Base-by-base conservation (phyloP, 1,140 invertebrate species). In the Cyclina sinensis region DNA sequence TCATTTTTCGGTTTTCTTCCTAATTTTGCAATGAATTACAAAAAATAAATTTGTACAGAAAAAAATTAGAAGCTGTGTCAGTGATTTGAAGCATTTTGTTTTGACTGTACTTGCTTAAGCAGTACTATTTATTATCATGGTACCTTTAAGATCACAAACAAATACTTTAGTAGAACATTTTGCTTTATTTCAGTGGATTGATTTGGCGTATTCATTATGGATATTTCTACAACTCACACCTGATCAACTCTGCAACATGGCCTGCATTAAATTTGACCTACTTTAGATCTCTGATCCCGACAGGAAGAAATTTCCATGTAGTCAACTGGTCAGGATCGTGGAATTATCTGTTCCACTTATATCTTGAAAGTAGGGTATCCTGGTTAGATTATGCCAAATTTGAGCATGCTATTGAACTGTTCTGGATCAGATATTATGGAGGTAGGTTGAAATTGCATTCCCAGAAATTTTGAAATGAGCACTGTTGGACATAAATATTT, bases 301-400 rank as follows among this genome's bases (percentile, higher is more conserved):
- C 57, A 74, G 46, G 46, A 32, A 73, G 37, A 12, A 12, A 46
- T 30, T 78, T 51, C 46, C 24, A n/a, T 0, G n/a, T 51, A 16
- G 30, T 74, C 3, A 43, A 54, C 62, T 74, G 65, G 82, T 54
- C 62, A 11, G 27, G 5, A 9, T 32, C 30, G 18, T 39, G 30
- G 30, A 51, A 54, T 30, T 84, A 84, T 32, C 48, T 43, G 24
- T 84, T 83, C 81, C 57, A 65, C 39, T n/a, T 83, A n/a, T 83
- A 83, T 21, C 21, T 83, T 14, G 30, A 68, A 0, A 32, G 43
- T 0, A 68, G 48, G 27, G 12, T 65, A 0, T 83, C 81, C 3
- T 83, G 81, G 81, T 70, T 83, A 48, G 81, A 83, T 35, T 83
- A 68, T 51, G 37, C 18, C 27, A 83, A 83, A 27, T 83, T 83